Conservation (phyloP, 1,140 invertebrate species). For the Drosophila micromelanica region DNA sequence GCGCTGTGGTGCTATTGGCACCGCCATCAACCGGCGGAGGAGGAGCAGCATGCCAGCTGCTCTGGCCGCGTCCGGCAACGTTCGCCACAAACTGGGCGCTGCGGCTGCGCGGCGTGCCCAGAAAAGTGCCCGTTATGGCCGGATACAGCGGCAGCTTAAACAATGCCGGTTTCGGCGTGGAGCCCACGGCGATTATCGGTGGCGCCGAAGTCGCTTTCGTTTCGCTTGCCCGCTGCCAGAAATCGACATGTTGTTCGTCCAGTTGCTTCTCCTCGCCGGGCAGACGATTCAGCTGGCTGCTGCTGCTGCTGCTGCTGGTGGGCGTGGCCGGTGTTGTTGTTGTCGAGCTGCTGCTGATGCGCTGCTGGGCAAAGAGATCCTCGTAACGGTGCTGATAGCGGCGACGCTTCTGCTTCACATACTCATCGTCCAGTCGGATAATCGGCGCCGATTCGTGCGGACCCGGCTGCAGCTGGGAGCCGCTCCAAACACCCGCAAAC, state of each 20-base stretch:
- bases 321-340: conserved; percentile 5
- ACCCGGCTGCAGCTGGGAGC: conserved; percentile 46
- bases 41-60: conserved; percentile 31
- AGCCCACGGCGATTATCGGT: conserved; percentile 1
- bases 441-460: conserved; percentile 42
- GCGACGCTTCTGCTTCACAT: conserved; percentile 71
- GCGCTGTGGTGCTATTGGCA: conserved; percentile 4
- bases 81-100: conserved; percentile 78
- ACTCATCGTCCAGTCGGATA: conserved; percentile 70
- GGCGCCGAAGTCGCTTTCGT: conserved; percentile 22
- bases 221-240: conserved; percentile 61
- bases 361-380: conserved; percentile 62
- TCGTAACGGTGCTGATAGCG: conserved; percentile 63
- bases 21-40: not conserved
- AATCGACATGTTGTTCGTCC: conserved; percentile 25
- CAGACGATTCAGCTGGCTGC: conserved; percentile 29
- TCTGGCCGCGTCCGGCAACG: conserved; percentile 63
- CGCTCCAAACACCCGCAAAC: conserved; percentile 30
- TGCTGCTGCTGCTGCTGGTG: not conserved
- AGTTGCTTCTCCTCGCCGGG: conserved; percentile 42
- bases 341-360: conserved; percentile 4
- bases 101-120: conserved; percentile 72
- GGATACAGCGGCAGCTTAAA: conserved; percentile 72
- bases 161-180: conserved; percentile 61
- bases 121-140: conserved; percentile 62